A percentile compares a stretch with the other conserved stretches of the same genome.
Evolutionary conservation across 1,140 invertebrate genomes (phyloP).

Genomic region (Phocides pigmalion): DNA sequence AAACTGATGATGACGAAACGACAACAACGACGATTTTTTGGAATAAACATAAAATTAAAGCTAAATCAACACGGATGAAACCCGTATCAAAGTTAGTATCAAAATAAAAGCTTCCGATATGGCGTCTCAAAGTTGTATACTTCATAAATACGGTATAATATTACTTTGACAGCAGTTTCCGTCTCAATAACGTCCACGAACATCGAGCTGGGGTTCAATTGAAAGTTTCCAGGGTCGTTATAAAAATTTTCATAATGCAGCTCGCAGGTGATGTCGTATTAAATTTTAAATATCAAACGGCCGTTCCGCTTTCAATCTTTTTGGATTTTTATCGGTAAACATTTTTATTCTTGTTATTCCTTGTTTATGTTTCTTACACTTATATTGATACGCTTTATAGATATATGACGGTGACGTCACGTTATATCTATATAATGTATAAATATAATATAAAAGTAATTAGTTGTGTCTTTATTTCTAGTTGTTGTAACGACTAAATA

Average conservation of each 20-base stretch:
- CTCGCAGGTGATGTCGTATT: slow-evolving; percentile 73
- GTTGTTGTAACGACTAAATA: too few relatives aligned
- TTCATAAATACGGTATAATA: slow-evolving; percentile 8
- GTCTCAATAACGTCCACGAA: slow-evolving; percentile 27
- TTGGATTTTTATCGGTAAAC: background rate
- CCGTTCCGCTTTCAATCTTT: slow-evolving; percentile 52
- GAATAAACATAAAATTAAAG: too few relatives aligned
- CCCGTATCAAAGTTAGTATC: background rate
- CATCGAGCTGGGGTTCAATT: slow-evolving; percentile 41
- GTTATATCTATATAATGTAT: too few relatives aligned
- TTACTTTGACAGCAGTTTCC: slow-evolving; percentile 17
- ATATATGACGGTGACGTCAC: too few relatives aligned
- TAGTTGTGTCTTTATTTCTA: too few relatives aligned
- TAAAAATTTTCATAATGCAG: slow-evolving; percentile 72
- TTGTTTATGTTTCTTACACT: too few relatives aligned
- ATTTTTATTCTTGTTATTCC: too few relatives aligned
- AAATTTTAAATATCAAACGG: slow-evolving; percentile 78
- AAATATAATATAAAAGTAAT: too few relatives aligned
- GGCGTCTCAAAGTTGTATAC: slow-evolving; percentile 1
- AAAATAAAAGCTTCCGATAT: background rate
- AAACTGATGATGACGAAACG: too few relatives aligned
- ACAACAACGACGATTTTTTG: too few relatives aligned
- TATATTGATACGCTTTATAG: too few relatives aligned
- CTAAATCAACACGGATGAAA: too few relatives aligned
- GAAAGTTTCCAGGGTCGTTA: slow-evolving; percentile 49